Evolutionary conservation across 2,888 invertebrate species (phyloP), one percentile per base, ranked within the genome.

Genomic region (Campoletis raptor): DNA sequence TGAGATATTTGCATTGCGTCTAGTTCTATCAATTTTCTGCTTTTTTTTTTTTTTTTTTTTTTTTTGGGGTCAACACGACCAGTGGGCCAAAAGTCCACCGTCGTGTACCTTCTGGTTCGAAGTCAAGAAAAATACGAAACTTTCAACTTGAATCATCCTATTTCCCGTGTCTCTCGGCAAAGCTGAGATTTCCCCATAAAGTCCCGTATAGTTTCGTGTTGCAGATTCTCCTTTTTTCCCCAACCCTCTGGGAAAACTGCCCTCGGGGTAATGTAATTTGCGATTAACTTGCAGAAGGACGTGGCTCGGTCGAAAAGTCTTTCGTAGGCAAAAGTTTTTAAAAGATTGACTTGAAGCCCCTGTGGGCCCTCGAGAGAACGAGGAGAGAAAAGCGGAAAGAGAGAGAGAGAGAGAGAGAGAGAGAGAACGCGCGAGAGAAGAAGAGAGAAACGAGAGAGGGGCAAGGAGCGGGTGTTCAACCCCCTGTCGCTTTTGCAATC

Each of bases 181-280:
- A 57, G 57, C 72, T 48, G 61, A 36, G 72, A 76, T 81, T 83
- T 73, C 73, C 52, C 64, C 67, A 37, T 79, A 57, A 42, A 76
- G 57, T 82, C 81, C 48, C 30, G 54, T 74, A 81, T 81, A 84
- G 84, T 78, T 81, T 66, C 77, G 69, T 37, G 86, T 83, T 73
- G 24, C 61, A 66, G 36, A 42, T 54, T 74, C 36, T 15, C 80
- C 42, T 30, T 83, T 54, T 45, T 42, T 61, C 78, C 37, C 52
- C 37, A 12, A 37, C 67, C 72, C 74, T 70, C 77, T 69, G 73
- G 83, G 87, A 77, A 70, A 88, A 90, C 89, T 91, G 89, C 82
- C 89, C 88, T 87, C 89, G 88, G 89, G 74, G 85, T 93, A 93
- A 94, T 93, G 92, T 93, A 93, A 94, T 94, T 93, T 94, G 92